A percentile compares a stretch with the other conserved stretches of the same genome.
phyloP scores from a whole-genome alignment of 2,888 invertebrate species.

The Amaurobius ferox region DNA sequence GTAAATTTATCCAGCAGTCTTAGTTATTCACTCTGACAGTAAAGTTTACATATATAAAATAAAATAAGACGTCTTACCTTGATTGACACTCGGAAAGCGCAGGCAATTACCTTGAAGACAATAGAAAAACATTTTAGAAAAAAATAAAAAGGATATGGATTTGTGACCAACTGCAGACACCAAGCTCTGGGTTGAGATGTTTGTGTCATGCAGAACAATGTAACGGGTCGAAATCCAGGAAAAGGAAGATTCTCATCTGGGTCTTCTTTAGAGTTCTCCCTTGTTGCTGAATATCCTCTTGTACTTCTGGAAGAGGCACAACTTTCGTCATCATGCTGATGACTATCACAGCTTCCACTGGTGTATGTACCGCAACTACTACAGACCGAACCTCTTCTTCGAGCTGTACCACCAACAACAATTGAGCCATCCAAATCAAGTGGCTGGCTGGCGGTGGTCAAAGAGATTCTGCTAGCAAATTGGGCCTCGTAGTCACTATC shows the following conservation, averaged over 20 bases:
- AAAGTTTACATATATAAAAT: too few relatives aligned
- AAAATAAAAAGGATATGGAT: constrained; percentile 97
- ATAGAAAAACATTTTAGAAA: too few relatives aligned
- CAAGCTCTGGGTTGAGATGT: constrained; percentile 92
- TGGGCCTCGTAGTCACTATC: neutral
- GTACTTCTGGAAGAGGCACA: constrained; percentile 27
- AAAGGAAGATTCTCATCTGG: constrained; percentile 83
- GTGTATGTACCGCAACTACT: constrained; percentile 15
- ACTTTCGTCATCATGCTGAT: constrained; percentile 2
- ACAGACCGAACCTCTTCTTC: constrained; percentile 25
- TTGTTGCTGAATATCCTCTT: constrained; percentile 36
- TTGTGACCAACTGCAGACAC: constrained; percentile 97
- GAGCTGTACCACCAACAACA: constrained; percentile 48
- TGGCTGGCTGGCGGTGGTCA: constrained; percentile 5
- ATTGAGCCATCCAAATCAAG: constrained; percentile 65
- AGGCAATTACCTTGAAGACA: too few relatives aligned
- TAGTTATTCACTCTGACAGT: too few relatives aligned
- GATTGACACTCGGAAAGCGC: too few relatives aligned
- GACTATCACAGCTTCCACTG: constrained; percentile 1
- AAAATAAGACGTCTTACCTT: too few relatives aligned
- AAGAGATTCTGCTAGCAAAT: neutral
- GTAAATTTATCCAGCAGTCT: too few relatives aligned
- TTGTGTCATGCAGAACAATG: constrained; percentile 92
- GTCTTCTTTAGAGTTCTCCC: constrained; percentile 13
- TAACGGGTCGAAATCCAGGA: constrained; percentile 92